Conservation (phyloP, 2,888 invertebrate species). For the Dryocosmus kuriphilus region DNA sequence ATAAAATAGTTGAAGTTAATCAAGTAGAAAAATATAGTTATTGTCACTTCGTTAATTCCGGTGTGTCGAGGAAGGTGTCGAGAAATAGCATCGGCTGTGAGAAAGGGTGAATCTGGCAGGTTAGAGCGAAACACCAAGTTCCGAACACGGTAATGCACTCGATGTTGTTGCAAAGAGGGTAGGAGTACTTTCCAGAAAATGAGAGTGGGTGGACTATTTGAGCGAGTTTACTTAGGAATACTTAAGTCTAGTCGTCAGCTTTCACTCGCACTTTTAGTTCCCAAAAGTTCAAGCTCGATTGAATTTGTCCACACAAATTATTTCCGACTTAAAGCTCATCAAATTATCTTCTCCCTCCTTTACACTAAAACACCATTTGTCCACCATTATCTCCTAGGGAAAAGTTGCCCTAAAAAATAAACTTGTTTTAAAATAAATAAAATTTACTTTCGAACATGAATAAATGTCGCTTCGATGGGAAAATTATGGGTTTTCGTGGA, state of each 20-base stretch:
- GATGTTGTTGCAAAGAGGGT: conserved; percentile 65
- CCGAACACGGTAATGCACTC: conserved; percentile 72
- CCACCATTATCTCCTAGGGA: too few species aligned
- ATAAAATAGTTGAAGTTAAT: neutral
- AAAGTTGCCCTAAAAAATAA: too few species aligned
- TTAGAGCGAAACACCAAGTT: conserved; percentile 67
- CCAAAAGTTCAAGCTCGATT: conserved; percentile 55
- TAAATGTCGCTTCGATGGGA: neutral
- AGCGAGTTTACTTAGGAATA: conserved; percentile 68
- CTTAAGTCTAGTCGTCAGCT: conserved; percentile 64
- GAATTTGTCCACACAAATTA: conserved; percentile 48
- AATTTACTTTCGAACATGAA: neutral
- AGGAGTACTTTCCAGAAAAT: conserved; percentile 49
- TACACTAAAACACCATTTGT: neutral
- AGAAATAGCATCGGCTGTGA: conserved; percentile 27
- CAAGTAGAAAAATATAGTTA: neutral
- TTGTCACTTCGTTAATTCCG: neutral
- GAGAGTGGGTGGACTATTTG: conserved; percentile 53
- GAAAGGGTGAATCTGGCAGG: conserved; percentile 45
- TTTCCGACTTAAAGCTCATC: neutral
- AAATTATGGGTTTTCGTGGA: conserved; percentile 25
- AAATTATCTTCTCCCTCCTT: neutral
- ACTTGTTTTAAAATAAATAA: neutral
- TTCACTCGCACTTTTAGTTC: conserved; percentile 55
- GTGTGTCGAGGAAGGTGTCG: conserved; percentile 6